Evolutionary conservation across 2,888 invertebrate genomes (phyloP).

Genomic region (Dynastes maya): DNA sequence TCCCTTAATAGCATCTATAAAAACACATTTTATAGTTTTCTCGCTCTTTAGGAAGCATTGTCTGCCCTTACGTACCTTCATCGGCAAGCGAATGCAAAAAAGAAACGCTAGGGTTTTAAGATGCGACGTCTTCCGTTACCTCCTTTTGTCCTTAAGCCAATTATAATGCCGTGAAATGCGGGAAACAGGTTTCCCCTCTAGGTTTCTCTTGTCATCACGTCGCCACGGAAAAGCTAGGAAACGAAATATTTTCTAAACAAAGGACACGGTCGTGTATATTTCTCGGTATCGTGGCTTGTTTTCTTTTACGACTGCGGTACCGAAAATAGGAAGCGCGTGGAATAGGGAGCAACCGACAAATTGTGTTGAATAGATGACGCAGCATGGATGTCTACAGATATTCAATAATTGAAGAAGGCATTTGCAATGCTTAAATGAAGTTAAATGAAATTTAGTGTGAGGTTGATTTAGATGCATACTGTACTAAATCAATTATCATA

Average conservation of each 20-base stretch:
- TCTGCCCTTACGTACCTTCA: background rate
- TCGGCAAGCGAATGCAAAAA: constrained; percentile 22
- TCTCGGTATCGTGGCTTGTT: background rate
- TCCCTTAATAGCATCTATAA: constrained; percentile 4
- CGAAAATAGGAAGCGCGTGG: background rate
- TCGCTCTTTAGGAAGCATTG: background rate
- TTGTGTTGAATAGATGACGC: constrained; percentile 1
- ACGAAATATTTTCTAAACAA: constrained; percentile 42
- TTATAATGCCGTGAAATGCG: constrained; percentile 32
- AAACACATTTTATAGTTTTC: background rate
- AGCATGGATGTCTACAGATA: background rate
- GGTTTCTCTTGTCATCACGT: constrained; percentile 21
- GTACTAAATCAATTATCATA: too few species aligned
- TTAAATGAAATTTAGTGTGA: background rate
- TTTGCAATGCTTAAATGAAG: background rate
- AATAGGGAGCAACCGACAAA: background rate
- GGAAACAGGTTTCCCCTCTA: constrained; percentile 15
- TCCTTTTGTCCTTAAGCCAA: constrained; percentile 38
- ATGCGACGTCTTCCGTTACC: constrained; percentile 1
- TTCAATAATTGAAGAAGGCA: background rate
- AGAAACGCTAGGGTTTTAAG: background rate
- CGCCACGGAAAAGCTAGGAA: constrained; percentile 7
- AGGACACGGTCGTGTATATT: constrained; percentile 15
- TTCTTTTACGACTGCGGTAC: constrained; percentile 14
- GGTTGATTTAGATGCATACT: too few species aligned